Base-by-base conservation (phyloP, 2,888 invertebrate genomes). In the Matsumyia berberina region DNA sequence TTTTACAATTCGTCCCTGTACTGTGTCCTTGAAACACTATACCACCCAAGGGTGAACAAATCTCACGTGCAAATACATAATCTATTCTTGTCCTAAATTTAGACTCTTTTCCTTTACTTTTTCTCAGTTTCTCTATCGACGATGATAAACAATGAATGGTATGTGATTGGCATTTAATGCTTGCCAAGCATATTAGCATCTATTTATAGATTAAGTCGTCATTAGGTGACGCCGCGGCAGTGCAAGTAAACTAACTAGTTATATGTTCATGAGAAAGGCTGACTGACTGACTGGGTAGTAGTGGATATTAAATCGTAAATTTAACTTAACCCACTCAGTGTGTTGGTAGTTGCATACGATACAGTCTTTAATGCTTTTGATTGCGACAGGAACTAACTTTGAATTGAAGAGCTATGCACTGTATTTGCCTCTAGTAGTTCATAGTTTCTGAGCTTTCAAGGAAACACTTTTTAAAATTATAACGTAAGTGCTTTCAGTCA, bases 91-190 rank as follows among this genome's bases (percentile, higher is more conserved):
- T 69, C 58, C 64, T 66, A 66, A 58, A 66, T 70, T 70, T 53
- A 64, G 76, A 64, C 49, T 31, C 69, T 49, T 57, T 12, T 44
- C 11, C n/a, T n/a, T n/a, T n/a, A n/a, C n/a, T n/a, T 24, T 49
- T 31, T 57, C 37, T 42, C 17, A 35, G 8, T 58, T 31, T 53
- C 7, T 46, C 5, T 44, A 57, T 57, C 49, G 49, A 42, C 19
- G 57, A 70, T 42, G 57, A 39, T 70, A 49, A 55, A 51, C 12
- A 37, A 33, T 37, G 44, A 57, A 60, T 17, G 69, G 70, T 66
- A 70, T 77, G 77, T 77, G 72, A 82, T 77, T 82, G 72, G 77
- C 72, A 82, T 72, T 72, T 66, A 77, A 82, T 72, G 77, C 37
- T 51, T 44, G 42, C 53, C 58, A 77, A n/a, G 77, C 35, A 51